These are phyloP conservation scores for Glandiceps talaboti DNA, from an alignment of 53 echinoderm and acorn worm genomes.

Conservation along the genomic window DNA sequence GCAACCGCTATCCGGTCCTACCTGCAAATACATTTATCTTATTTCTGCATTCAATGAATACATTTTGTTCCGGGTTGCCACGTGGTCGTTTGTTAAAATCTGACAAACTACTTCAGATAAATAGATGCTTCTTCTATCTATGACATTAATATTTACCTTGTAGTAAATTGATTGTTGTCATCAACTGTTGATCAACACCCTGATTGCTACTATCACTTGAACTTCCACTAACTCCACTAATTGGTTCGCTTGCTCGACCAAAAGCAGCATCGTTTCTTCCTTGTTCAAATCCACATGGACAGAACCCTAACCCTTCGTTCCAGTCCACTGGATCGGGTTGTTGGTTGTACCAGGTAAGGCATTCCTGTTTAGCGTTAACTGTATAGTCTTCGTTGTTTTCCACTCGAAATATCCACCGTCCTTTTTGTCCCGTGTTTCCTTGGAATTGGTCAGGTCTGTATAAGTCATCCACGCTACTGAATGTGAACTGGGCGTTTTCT, in stretches of 20 bases:
- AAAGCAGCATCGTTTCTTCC: conserved; percentile 4
- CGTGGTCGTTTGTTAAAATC: too few species aligned
- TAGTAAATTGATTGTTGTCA: neutral
- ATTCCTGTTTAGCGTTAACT: neutral
- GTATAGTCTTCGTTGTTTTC: neutral
- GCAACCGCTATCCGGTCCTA: too few species aligned
- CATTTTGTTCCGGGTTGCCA: too few species aligned
- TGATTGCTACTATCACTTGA: neutral
- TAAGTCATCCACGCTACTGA: neutral
- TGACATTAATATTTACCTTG: neutral
- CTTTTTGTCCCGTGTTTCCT: neutral
- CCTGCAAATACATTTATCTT: too few species aligned
- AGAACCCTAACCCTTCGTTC: neutral
- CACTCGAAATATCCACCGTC: neutral
- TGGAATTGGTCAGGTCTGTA: conserved; percentile 9
- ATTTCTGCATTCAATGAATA: too few species aligned
- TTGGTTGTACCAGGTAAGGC: neutral
- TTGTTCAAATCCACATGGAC: neutral
- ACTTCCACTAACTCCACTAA: neutral
- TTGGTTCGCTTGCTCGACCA: conserved; percentile 5
- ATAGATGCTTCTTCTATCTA: too few species aligned
- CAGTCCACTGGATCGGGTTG: neutral
- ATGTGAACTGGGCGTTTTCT: conserved; percentile 3
- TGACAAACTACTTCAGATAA: too few species aligned
- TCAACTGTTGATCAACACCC: neutral